Evolutionary conservation across 2,113 vertebrate genomes (phyloP), one percentile per base, ranked within the genome.

Genomic region (Poicephalus meyeri): DNA sequence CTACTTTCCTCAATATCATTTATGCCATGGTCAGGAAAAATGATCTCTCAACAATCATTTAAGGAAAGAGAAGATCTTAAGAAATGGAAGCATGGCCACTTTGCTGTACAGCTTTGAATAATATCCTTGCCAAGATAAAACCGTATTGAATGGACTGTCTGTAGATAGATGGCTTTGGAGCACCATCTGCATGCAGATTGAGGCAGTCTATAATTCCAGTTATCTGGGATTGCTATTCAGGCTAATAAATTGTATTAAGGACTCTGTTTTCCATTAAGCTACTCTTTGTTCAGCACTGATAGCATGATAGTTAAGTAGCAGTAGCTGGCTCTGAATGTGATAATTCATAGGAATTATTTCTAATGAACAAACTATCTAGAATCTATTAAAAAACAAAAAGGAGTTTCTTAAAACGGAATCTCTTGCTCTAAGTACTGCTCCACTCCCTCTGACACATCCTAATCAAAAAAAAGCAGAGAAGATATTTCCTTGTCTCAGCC

Each of bases 181-280:
- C 65, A 89, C 41, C 86, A 94, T 89, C 74, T 96, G 88, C 89
- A 91, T 95, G 77, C 91, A 58, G 56, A 35, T 35, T 92, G 86
- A 72, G 56, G 41, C 68, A 56, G 35, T 64, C 65, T 53, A 28
- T 33, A 31, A 37, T 39, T 91, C 88, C 91, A 87, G 91, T 95
- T 95, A 76, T 82, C 70, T 80, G 78, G 29, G 56, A 81, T 49
- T 49, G 88, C 71, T 91, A 44, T 93, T 94, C 83, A 91, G 66
- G 41, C 42, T 65, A 56, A 93, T 88, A 88, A 93, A 87, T 85
- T 82, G 31, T 82, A 80, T 93, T 84, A 89, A 91, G 55, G 46
- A 88, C 86, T 94, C 80, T 88, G 64, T 89, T 95, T 97, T 94
- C 92, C 55, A 70, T 96, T 41, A 84, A 96, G 66, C 72, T 81